Conservation (phyloP, 2,113 vertebrate species). For the Balaenoptera acutorostrata region DNA sequence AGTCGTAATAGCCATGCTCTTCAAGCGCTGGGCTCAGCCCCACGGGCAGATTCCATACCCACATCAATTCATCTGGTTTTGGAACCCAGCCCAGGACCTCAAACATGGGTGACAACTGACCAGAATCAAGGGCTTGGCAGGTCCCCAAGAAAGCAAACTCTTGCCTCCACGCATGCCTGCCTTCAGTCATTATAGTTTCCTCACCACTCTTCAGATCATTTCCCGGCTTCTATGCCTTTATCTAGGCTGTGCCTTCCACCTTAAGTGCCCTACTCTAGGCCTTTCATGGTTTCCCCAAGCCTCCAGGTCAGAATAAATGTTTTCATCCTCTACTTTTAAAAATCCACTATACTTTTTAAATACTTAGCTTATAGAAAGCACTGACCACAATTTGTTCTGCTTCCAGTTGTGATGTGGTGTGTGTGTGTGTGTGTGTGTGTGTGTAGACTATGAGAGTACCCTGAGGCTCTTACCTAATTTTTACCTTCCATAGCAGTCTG, state of each 20-base stretch:
- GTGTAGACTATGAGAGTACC: no score
- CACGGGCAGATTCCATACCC: no score
- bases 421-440: not conserved
- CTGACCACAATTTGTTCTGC: not conserved
- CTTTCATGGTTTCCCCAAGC: not conserved
- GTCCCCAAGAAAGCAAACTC: not conserved
- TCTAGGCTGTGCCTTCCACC: not conserved
- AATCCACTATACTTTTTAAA: not conserved
- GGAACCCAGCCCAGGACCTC: not conserved
- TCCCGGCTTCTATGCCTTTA: no score
- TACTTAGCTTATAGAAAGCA: not conserved
- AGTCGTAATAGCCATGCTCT: not conserved
- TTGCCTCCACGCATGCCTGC: rapidly evolving
- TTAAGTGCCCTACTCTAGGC: not conserved
- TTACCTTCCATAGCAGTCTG: not conserved
- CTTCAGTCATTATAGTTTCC: not conserved
- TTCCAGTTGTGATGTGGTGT: not conserved
- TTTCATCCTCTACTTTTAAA: not conserved
- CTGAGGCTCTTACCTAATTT: not conserved
- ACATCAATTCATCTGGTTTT: rapidly evolving
- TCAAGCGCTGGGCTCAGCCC: no score
- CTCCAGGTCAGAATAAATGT: not conserved
- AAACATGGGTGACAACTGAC: not conserved
- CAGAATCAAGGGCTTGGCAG: not conserved
- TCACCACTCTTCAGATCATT: not conserved